These are phyloP conservation scores for Mythimna impura DNA, from an alignment of 2,888 invertebrate genomes.

Conservation along the genomic window DNA sequence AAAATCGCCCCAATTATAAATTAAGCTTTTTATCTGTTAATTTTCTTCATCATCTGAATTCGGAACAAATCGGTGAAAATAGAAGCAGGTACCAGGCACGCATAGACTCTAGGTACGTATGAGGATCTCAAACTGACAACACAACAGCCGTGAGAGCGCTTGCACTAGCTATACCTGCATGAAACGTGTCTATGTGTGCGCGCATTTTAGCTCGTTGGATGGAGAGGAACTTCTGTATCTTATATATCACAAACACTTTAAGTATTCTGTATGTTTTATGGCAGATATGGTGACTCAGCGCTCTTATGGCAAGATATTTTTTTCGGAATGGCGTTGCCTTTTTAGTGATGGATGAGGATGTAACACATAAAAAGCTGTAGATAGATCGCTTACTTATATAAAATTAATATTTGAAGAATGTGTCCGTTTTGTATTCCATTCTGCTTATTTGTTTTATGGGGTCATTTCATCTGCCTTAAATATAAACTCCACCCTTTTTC, in stretches of 20 bases:
- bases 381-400: not conserved
- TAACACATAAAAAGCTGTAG: not conserved
- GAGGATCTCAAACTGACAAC: not conserved
- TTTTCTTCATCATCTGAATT: no score
- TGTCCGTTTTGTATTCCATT: no score
- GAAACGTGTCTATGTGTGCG: no score
- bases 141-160: not conserved
- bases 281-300: slow-evolving; percentile 24
- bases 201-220: not conserved
- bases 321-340: slow-evolving; percentile 17
- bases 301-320: slow-evolving; percentile 12
- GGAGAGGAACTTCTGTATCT: not conserved
- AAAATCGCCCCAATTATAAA: no score
- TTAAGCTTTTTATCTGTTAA: no score
- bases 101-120: not conserved
- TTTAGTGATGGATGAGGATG: slow-evolving; percentile 29
- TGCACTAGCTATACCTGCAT: no score
- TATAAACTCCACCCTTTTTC: no score
- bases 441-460: no score
- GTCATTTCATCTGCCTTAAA: no score
- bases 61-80: not conserved
- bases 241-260: not conserved
- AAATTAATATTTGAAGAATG: no score
- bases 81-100: not conserved
- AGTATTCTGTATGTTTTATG: not conserved